Evolutionary conservation across 2,113 vertebrate species (phyloP), one percentile per base, ranked within the genome.

Genomic region (Thymallus thymallus): DNA sequence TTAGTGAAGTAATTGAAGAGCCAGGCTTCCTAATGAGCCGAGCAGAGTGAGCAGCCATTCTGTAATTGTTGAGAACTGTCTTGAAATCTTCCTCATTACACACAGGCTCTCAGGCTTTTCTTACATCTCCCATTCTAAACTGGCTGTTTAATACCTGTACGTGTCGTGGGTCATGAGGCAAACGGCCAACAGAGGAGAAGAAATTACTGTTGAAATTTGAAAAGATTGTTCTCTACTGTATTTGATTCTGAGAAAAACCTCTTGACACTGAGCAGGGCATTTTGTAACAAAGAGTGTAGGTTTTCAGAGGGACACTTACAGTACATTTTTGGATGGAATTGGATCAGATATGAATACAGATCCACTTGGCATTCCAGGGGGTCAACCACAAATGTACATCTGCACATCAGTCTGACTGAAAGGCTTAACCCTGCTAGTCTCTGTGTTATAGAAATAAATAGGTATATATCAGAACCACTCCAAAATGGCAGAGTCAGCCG

Each of bases 401-500:
- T 41, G 9, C 13, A 65, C 76, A 24, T 20, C 32, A 4, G 6
- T 24, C 30, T 4, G 1, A n/a, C 56, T 76, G 32, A 71, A 13
- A 29, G 26, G 74, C 41, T 61, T 81, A 71, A 66, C 55, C 20
- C 58, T 7, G 41, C 26, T 32, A 73, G 68, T 12, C 7, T 35
- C n/a, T 80, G 70, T 71, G 68, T 75, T 81, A 71, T 22, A 41
- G 20, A 71, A 29, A 23, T 32, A 35, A 5, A 13, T 41, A 69
- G 29, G 72, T 13, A 0, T 22, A 85, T 73, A 80, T 76, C 67
- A 51, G 29, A 78, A 68, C 24, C 70, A 9, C 24, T 68, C 62
- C 76, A 90, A 79, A 67, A 92, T 91, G 88, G 66, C 84, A 0
- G 89, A 92, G 83, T 80, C 89, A 35, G 91, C 91, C 2, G 91